phyloP scores from a whole-genome alignment of 37 sponge, comb jelly and placozoan species.

The Oopsacas minuta region DNA sequence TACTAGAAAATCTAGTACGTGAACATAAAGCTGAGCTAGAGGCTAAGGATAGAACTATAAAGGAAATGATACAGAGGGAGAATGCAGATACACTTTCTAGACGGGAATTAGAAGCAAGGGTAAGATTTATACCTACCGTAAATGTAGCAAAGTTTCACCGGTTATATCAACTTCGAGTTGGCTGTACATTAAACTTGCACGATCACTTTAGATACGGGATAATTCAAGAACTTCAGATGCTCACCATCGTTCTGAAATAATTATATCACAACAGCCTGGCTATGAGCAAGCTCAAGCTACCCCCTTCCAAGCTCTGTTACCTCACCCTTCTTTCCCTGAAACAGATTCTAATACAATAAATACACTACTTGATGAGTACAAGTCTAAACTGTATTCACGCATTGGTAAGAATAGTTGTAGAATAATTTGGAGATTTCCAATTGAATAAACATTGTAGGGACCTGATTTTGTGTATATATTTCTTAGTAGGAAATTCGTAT shows the following conservation, averaged over 20 bases:
- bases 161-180: too few relatives aligned
- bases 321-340: background rate
- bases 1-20: background rate
- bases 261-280: background rate
- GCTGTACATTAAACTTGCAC: too few relatives aligned
- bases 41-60: background rate
- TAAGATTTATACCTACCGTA: background rate
- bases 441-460: too few relatives aligned
- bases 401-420: background rate
- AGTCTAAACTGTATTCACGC: background rate
- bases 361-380: background rate
- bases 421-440: too few relatives aligned
- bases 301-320: background rate
- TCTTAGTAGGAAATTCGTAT: too few relatives aligned
- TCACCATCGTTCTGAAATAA: background rate
- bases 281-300: background rate
- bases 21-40: background rate
- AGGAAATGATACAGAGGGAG: background rate
- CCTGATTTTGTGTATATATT: too few relatives aligned
- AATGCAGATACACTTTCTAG: background rate
- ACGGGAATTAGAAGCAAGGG: background rate
- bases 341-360: background rate
- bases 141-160: too few relatives aligned
- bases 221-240: background rate
- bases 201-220: too few relatives aligned